phyloP scores from a whole-genome alignment of 2,888 invertebrate species.

The Euzophera pinguis region DNA sequence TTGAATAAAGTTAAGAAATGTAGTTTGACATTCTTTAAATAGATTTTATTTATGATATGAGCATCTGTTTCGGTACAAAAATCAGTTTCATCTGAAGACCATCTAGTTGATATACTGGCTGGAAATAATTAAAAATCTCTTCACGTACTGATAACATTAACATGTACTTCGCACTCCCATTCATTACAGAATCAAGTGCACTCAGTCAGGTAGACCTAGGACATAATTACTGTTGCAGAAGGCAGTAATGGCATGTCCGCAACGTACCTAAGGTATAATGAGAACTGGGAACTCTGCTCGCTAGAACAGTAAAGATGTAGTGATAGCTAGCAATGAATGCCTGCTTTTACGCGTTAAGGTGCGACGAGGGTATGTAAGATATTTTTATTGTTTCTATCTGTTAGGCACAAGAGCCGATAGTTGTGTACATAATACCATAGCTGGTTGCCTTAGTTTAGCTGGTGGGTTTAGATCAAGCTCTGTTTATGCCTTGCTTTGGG shows the following conservation, averaged over 20 bases:
- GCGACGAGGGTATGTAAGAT: constrained; percentile 7
- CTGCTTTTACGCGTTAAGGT: constrained; percentile 9
- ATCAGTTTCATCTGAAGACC: too few species aligned
- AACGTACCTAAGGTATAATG: constrained; percentile 6
- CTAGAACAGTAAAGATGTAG: constrained; percentile 7
- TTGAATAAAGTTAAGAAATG: background rate
- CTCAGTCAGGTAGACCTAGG: constrained; percentile 6
- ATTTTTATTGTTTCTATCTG: constrained; percentile 6
- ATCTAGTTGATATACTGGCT: background rate
- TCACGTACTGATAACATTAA: constrained; percentile 5
- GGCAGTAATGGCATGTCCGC: constrained; percentile 3
- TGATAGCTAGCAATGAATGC: constrained; percentile 9
- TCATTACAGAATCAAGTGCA: constrained; percentile 8
- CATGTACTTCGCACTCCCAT: constrained; percentile 1
- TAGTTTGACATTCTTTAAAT: background rate
- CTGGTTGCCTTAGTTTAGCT: background rate
- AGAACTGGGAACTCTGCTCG: constrained; percentile 3
- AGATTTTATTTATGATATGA: background rate
- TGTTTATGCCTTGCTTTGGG: too few species aligned
- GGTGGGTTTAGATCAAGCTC: too few species aligned
- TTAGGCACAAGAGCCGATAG: background rate
- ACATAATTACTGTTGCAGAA: constrained; percentile 9
- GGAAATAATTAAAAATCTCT: constrained; percentile 2
- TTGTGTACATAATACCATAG: background rate
- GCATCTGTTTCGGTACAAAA: too few species aligned